Evolutionary conservation across 2,888 invertebrate genomes (phyloP).

Genomic region (Philaethria dido): DNA sequence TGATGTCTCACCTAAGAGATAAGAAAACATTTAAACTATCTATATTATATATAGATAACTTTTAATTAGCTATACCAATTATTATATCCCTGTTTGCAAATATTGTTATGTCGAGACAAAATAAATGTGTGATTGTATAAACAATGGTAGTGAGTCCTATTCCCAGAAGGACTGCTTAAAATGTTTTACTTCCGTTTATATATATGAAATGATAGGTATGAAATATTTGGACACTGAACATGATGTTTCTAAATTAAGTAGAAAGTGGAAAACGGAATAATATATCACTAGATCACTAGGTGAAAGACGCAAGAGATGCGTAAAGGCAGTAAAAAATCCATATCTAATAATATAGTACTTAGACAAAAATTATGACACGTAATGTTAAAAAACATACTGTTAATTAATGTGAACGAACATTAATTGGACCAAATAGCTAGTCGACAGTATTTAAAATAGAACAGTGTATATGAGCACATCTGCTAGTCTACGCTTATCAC

Average conservation of each 20-base stretch:
- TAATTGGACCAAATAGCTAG: constrained; percentile 12
- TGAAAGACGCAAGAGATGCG: neutral
- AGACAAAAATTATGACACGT: neutral
- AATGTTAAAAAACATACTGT: neutral
- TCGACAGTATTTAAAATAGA: constrained; percentile 22
- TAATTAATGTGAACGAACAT: neutral
- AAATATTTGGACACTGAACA: too few species aligned
- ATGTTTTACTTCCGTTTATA: too few species aligned
- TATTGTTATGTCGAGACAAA: neutral
- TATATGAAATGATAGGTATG: too few species aligned
- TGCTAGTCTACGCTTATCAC: constrained; percentile 8
- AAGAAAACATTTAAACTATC: neutral
- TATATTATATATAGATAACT: neutral
- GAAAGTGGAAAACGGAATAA: neutral
- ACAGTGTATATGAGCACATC: neutral
- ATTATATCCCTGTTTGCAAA: neutral
- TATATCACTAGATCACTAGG: too few species aligned
- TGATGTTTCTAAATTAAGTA: too few species aligned
- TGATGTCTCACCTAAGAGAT: constrained; percentile 70
- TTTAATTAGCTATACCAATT: neutral
- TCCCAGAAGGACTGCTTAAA: too few species aligned
- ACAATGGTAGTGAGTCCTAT: too few species aligned
- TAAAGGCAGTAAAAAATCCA: neutral
- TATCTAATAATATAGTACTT: neutral
- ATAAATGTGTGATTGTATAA: neutral